Percentiles rank a stretch among this genome's conserved stretches.
Evolutionary conservation across 2,888 invertebrate species (phyloP).

Genomic region (Crocallis elinguaria): DNA sequence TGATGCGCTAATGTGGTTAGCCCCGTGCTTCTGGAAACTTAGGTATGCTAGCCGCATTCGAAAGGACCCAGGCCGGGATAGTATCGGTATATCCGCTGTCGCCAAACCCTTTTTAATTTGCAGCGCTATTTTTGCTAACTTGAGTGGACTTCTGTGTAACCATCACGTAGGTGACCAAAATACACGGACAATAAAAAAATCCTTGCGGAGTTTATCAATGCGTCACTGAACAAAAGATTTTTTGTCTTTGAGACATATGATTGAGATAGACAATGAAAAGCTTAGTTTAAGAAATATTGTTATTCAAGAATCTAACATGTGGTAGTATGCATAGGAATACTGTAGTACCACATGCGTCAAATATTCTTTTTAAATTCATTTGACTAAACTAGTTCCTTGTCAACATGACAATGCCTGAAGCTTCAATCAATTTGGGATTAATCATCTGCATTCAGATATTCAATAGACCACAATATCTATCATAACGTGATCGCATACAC

Average conservation of each 20-base stretch:
- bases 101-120: constrained; percentile 4
- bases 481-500: constrained; percentile 4
- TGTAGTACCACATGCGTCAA: too few relatives aligned
- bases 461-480: constrained; percentile 19
- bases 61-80: background rate
- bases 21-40: constrained; percentile 27
- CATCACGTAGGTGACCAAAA: background rate
- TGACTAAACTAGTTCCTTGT: constrained; percentile 11
- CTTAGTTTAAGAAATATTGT: too few relatives aligned
- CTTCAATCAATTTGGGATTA: constrained; percentile 18
- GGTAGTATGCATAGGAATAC: too few relatives aligned
- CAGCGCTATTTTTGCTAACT: constrained; percentile 1
- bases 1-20: constrained; percentile 52
- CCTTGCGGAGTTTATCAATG: background rate
- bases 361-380: too few relatives aligned
- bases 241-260: too few relatives aligned
- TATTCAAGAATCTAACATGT: too few relatives aligned
- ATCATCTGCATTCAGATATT: constrained; percentile 18
- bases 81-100: background rate
- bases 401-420: constrained; percentile 8
- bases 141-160: background rate
- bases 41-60: constrained; percentile 20
- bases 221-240: too few relatives aligned
- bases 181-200: background rate
- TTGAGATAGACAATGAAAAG: too few relatives aligned